These are phyloP conservation scores for Clarias gariepinus DNA, from an alignment of 2,113 vertebrate species.

Conservation along the genomic window DNA sequence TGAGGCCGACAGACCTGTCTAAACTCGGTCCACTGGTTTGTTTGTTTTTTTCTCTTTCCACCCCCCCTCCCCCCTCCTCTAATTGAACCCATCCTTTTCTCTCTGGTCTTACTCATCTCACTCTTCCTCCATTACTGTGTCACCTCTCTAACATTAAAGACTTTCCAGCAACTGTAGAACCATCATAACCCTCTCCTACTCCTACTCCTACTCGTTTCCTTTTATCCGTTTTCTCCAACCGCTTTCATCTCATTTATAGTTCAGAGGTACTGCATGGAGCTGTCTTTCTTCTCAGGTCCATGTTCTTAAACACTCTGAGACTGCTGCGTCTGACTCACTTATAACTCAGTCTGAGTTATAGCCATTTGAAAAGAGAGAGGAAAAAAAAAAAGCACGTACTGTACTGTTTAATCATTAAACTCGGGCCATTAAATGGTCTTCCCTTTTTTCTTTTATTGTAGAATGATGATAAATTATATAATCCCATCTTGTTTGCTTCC, in stretches of 20 bases:
- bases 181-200: slow-evolving; percentile 9
- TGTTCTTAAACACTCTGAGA: background rate
- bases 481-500: background rate
- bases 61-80: background rate
- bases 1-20: slow-evolving; percentile 1
- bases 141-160: slow-evolving; percentile 15
- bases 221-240: background rate
- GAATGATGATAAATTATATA: background rate
- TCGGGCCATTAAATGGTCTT: background rate
- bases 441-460: background rate
- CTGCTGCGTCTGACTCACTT: slow-evolving; percentile 4
- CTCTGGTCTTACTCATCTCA: slow-evolving; percentile 1
- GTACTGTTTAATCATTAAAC: background rate
- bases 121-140: slow-evolving; percentile 23
- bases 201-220: background rate
- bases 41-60: background rate
- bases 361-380: background rate
- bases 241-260: slow-evolving; percentile 26
- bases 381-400: background rate
- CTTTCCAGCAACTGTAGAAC: background rate
- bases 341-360: background rate
- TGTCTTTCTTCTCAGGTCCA: background rate
- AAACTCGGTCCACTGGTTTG: background rate
- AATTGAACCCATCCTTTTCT: slow-evolving; percentile 24
- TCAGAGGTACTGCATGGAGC: background rate